Evolutionary conservation across 1,140 invertebrate species (phyloP), one percentile per base, ranked within the genome.

Genomic region (Nilaparvata lugens): DNA sequence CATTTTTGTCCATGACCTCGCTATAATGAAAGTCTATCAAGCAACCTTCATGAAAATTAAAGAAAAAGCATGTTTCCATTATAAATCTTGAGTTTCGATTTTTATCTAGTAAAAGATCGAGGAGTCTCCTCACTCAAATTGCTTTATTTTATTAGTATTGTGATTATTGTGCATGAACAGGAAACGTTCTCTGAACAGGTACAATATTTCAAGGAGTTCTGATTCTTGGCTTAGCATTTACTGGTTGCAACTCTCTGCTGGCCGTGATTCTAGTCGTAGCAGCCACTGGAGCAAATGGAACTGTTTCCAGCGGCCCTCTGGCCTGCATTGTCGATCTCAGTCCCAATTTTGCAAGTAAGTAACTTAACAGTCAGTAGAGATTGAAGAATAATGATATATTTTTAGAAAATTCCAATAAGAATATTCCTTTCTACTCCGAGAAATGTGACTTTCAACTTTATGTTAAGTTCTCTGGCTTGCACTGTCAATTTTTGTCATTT

Each of bases 291-390:
- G 72, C 79, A 2, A 82, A 82, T 66, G 86, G 85, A 1, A 81
- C 83, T 0, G 77, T 84, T 1, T 85, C 84, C 0, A 81, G 83
- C 0, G 83, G 84, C 1, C 79, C 79, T 0, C 68, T 86, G 38
- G 78, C 84, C 1, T 78, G 74, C 18, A 74, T 84, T 25, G 82
- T 87, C 2, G 85, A 87, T 62, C 71, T 86, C 13, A 81, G 82
- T 43, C 84, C 85, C 0, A 87, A 86, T 72, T 85, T 83, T 71
- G 83, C 83, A n/a, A 79, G 80, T 76, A 67, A 71, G 70, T 70
- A 25, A 11, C 7, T 66, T n/a, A n/a, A n/a, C n/a, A n/a, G n/a
- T n/a, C 42, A 16, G 21, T 58, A 24, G 53, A n/a, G 4, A 21
- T 14, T 58, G 16, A 25, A 43, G n/a, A 25, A 23, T 31, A 9